Conservation (phyloP, 2,888 invertebrate species). For the Agapostemon virescens region DNA sequence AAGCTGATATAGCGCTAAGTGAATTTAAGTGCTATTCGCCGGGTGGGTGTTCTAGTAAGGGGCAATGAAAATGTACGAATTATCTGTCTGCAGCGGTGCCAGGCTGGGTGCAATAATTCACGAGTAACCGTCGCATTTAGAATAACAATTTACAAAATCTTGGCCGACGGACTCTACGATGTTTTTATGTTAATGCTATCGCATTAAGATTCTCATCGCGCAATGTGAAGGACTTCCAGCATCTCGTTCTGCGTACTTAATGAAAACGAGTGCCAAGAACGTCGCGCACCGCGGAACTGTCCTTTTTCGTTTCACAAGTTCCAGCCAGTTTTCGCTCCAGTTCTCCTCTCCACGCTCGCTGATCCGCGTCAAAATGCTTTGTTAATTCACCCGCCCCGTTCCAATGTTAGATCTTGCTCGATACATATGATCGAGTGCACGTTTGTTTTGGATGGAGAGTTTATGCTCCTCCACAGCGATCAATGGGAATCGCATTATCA, state of each 20-base stretch:
- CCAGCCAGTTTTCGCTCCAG: not conserved
- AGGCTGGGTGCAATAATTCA: slow-evolving; percentile 46
- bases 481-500: slow-evolving; percentile 11
- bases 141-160: slow-evolving; percentile 61
- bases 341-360: not conserved
- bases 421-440: not conserved
- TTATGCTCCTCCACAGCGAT: slow-evolving; percentile 1
- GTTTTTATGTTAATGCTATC: slow-evolving; percentile 51
- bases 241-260: slow-evolving; percentile 39
- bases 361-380: not conserved
- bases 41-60: slow-evolving; percentile 24
- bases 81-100: slow-evolving; percentile 38
- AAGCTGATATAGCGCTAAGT: slow-evolving; percentile 52
- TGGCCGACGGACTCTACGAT: slow-evolving; percentile 32
- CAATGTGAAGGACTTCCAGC: slow-evolving; percentile 40
- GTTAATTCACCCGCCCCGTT: not conserved
- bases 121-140: slow-evolving; percentile 48
- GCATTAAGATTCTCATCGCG: slow-evolving; percentile 52
- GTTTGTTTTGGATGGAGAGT: slow-evolving; percentile 3
- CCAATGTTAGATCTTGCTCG: not conserved
- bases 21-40: slow-evolving; percentile 51
- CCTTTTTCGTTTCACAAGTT: slow-evolving; percentile 1
- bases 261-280: slow-evolving; percentile 30
- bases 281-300: not conserved
- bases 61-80: slow-evolving; percentile 51